phyloP scores from a whole-genome alignment of 2,888 invertebrate species.

The Idaea biselata region DNA sequence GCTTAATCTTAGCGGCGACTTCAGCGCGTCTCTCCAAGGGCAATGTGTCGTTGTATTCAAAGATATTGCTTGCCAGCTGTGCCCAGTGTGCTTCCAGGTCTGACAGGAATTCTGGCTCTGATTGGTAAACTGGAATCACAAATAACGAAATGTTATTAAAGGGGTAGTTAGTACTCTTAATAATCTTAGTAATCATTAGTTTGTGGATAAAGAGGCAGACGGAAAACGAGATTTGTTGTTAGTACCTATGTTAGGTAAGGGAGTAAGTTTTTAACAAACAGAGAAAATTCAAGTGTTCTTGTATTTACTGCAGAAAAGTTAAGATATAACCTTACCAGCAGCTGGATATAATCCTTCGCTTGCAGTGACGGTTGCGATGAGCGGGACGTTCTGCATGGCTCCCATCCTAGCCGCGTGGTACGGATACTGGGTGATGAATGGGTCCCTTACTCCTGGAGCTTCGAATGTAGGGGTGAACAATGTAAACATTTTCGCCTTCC shows the following conservation, averaged over 20 bases:
- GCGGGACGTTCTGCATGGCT: constrained; percentile 83
- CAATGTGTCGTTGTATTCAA: constrained; percentile 82
- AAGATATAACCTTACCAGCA: constrained; percentile 71
- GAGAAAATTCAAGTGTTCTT: neutral
- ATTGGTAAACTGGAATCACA: constrained; percentile 47
- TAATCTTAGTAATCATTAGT: too few species aligned
- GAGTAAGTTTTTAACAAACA: too few species aligned
- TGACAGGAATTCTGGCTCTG: constrained; percentile 61
- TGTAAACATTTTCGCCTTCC: constrained; percentile 83
- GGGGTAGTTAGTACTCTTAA: too few species aligned
- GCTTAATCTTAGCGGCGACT: constrained; percentile 75
- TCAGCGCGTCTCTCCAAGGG: constrained; percentile 61
- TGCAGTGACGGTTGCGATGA: constrained; percentile 84
- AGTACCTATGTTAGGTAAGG: too few species aligned
- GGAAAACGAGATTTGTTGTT: too few species aligned
- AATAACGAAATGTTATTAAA: constrained; percentile 4
- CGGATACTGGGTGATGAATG: constrained; percentile 85
- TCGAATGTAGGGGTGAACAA: constrained; percentile 88
- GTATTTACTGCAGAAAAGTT: neutral
- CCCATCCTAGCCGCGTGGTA: constrained; percentile 81
- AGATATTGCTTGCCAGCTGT: constrained; percentile 80
- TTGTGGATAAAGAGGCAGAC: too few species aligned
- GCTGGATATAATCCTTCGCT: constrained; percentile 89
- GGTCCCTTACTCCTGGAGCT: constrained; percentile 58
- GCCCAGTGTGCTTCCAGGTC: constrained; percentile 81